Percentiles rank a stretch among this genome's conserved stretches.
Evolutionary conservation across 2,888 invertebrate genomes (phyloP).

Genomic region (Ophioninae sp.): DNA sequence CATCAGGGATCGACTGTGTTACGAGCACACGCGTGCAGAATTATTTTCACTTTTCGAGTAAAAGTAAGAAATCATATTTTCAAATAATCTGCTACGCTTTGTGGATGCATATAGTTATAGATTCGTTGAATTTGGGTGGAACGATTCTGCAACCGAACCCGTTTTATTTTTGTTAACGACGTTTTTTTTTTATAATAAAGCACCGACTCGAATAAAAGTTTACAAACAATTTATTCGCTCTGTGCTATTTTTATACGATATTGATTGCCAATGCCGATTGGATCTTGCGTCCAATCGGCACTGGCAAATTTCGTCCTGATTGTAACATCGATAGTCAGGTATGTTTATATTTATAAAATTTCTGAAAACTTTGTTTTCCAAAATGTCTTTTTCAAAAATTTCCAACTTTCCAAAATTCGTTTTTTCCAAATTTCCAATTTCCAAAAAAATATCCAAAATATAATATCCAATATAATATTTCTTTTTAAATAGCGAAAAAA

Average conservation of each 20-base stretch:
- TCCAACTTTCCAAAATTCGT: too few species aligned
- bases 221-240: too few species aligned
- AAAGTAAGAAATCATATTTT: neutral
- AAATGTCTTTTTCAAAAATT: neutral
- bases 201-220: neutral
- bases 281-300: neutral
- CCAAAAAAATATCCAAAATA: too few species aligned
- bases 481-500: too few species aligned
- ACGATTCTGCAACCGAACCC: neutral
- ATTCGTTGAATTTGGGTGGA: neutral
- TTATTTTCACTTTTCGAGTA: neutral
- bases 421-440: too few species aligned
- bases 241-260: too few species aligned
- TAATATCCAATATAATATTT: too few species aligned
- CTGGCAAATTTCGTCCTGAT: neutral
- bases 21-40: neutral
- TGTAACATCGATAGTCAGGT: neutral
- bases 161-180: neutral
- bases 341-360: neutral
- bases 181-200: constrained; percentile 6
- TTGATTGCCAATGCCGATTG: neutral
- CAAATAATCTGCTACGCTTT: neutral
- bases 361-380: neutral
- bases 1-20: neutral
- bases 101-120: neutral